Evolutionary conservation across 37 sponge, comb jelly and placozoan genomes (phyloP).

Genomic region (Ephydatia muelleri): DNA sequence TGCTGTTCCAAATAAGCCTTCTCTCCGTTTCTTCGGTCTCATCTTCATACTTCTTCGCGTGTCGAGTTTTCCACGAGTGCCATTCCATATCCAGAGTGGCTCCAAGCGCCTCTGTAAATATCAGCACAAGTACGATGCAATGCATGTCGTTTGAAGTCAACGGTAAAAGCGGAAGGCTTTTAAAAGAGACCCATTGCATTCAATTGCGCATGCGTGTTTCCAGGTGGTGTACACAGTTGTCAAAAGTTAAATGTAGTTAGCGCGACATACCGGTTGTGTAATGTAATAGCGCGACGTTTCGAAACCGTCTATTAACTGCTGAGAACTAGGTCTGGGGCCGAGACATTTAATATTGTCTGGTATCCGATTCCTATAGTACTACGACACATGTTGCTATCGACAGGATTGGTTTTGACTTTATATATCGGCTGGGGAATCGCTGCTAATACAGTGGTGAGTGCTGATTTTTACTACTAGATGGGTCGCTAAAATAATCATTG

Average conservation of each 20-base stretch:
- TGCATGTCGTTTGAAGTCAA: not conserved
- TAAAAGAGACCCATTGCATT: not conserved
- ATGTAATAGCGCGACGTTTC: no score
- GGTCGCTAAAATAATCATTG: not conserved
- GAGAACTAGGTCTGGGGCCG: no score
- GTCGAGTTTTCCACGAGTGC: constrained; percentile 57
- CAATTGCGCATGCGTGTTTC: constrained; percentile 13
- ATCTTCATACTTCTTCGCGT: constrained; percentile 45
- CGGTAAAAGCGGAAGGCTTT: not conserved
- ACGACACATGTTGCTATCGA: not conserved
- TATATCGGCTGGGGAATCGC: not conserved
- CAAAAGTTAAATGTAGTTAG: not conserved
- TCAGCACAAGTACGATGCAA: not conserved
- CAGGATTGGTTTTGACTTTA: not conserved
- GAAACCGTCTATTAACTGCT: no score
- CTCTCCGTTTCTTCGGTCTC: constrained; percentile 35
- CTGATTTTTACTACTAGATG: not conserved
- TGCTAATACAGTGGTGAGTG: not conserved
- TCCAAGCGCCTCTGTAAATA: not conserved
- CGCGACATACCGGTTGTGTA: not conserved
- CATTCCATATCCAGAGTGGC: constrained; percentile 48
- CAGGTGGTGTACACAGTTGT: not conserved
- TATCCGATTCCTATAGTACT: no score
- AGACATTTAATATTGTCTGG: no score
- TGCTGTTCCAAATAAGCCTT: constrained; percentile 49